These are phyloP conservation scores for Acromyrmex heyeri DNA, from an alignment of 1,140 invertebrate species.

Conservation along the genomic window DNA sequence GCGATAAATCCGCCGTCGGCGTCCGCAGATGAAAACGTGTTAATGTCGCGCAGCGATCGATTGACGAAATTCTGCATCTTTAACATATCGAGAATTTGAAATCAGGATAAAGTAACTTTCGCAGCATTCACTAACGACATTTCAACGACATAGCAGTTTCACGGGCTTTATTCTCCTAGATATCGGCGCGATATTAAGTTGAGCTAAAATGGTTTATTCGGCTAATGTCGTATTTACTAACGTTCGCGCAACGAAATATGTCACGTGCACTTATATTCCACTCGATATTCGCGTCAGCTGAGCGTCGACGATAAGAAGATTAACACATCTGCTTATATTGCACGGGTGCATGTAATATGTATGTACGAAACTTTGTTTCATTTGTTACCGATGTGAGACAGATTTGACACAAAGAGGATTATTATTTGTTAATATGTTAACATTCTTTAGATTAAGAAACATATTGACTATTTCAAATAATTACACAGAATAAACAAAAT, in stretches of 20 bases:
- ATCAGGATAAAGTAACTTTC: background rate
- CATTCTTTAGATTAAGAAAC: constrained; percentile 11
- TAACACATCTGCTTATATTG: constrained; percentile 55
- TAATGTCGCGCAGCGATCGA: constrained; percentile 39
- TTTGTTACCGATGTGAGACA: constrained; percentile 38
- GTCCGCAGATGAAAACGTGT: background rate
- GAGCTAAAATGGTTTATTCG: constrained; percentile 52
- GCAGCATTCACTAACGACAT: constrained; percentile 50
- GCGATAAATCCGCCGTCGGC: constrained; percentile 5
- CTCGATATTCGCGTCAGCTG: constrained; percentile 52
- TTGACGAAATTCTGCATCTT: constrained; percentile 30
- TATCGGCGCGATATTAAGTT: constrained; percentile 60
- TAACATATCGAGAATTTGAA: constrained; percentile 36
- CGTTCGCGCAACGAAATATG: constrained; percentile 50
- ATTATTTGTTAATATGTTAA: constrained; percentile 44
- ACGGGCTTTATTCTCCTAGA: constrained; percentile 40
- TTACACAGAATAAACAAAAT: background rate
- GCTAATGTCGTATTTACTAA: constrained; percentile 60
- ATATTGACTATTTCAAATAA: background rate
- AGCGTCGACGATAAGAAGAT: constrained; percentile 62
- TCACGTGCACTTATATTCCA: constrained; percentile 51
- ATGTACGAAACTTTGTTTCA: constrained; percentile 37
- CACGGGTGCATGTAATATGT: background rate
- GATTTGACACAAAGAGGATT: constrained; percentile 53
- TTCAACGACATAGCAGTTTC: constrained; percentile 38